Evolutionary conservation across 2,797 vertebrate genomes (phyloP).

Genomic region (Neopelma chrysocephalum): DNA sequence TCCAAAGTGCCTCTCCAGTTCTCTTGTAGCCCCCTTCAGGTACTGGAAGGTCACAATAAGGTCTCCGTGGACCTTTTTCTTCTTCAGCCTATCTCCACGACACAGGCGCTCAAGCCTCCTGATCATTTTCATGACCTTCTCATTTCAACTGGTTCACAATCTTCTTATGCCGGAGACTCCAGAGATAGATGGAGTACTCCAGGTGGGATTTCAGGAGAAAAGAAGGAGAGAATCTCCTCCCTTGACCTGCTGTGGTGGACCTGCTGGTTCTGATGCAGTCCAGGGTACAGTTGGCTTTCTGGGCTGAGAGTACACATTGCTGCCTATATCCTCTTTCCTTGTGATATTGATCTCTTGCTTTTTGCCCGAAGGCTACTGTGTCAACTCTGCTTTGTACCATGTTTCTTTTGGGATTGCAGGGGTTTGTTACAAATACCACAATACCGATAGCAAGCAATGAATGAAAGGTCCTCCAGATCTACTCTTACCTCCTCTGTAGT

Average conservation of each 20-base stretch:
- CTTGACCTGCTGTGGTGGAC: not conserved
- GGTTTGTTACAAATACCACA: not conserved
- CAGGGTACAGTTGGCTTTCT: not conserved
- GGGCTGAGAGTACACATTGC: not conserved
- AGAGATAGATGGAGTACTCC: not conserved
- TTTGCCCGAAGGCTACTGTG: not conserved
- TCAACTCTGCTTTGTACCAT: not conserved
- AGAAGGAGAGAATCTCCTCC: not conserved
- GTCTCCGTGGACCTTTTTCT: not conserved
- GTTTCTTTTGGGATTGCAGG: not conserved
- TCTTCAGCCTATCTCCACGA: not conserved
- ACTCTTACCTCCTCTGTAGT: not conserved
- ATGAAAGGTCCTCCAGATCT: not conserved
- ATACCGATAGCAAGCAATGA: not conserved
- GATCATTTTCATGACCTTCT: not conserved
- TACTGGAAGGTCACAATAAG: not conserved
- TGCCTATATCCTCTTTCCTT: not conserved
- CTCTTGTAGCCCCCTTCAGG: not conserved
- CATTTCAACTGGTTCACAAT: rapidly evolving
- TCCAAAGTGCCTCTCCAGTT: not conserved
- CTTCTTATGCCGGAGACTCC: not conserved
- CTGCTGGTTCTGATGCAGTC: not conserved
- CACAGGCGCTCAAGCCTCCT: not conserved
- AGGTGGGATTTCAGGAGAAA: not conserved
- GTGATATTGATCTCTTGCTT: not conserved